Evolutionary conservation across 2,888 invertebrate species (phyloP), one percentile per base, ranked within the genome.

Genomic region (Drosophila borborema): DNA sequence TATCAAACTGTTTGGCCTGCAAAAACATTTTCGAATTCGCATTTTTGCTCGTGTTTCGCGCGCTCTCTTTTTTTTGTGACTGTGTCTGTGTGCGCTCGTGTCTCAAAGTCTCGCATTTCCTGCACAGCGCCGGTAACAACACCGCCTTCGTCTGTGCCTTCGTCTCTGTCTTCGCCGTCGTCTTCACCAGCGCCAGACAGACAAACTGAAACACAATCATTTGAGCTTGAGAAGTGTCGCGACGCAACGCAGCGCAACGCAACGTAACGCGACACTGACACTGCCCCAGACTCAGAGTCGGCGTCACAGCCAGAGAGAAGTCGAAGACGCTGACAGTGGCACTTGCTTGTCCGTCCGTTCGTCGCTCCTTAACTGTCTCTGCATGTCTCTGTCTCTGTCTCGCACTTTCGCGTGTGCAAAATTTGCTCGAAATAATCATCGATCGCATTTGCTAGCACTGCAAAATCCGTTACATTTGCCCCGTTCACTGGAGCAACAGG

Each of bases 1-100:
- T 68, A 59, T 66, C 38, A 69, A 73, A 69, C 36, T 69, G 64
- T 76, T 76, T 73, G 73, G 61, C 61, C 66, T 73, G 69, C 78
- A 77, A 76, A 80, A 77, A 40, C 77, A 65, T 68, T 76, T 67
- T 70, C 69, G 55, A 51, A 51, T 20, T 64, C 71, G 38, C 54
- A 43, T 31, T 46, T 68, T 62, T 45, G 18, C 41, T 64, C 54
- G 41, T 38, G 40, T 76, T 71, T 49, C 46, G 60, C 74, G 56
- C 64, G 58, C 55, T 54, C 49, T 41, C 16, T 10, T 18, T 20
- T 40, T 51, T 31, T 28, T 40, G 23, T 16, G 3, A 45, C 23
- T 43, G 16, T 63, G 41, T 40, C 3, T 36, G 49, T 51, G 51
- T 46, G 51, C n/a, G 46, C 38, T n/a, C 43, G 14, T 45, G 56